A percentile compares a stretch with the other conserved stretches of the same genome.
These are phyloP conservation scores for Aphidius gifuensis DNA, from an alignment of 1,140 invertebrate genomes.

Conservation along the genomic window DNA sequence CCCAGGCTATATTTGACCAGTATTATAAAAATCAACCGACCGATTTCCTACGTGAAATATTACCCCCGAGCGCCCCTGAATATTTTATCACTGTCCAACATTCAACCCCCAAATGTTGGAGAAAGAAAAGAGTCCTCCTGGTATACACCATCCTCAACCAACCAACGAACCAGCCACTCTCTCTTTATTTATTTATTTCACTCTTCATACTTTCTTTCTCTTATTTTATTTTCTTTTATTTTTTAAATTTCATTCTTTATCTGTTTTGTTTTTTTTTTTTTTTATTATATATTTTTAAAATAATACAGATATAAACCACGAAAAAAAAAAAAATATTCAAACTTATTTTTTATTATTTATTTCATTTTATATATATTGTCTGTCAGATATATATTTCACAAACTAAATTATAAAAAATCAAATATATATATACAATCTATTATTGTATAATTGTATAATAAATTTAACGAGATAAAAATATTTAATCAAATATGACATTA, in stretches of 20 bases:
- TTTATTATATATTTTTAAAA: no score
- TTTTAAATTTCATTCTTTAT: constrained; percentile 3
- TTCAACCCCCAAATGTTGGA: constrained; percentile 7
- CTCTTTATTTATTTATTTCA: constrained; percentile 21
- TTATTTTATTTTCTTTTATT: not conserved
- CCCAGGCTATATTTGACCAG: constrained; percentile 57
- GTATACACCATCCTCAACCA: no score
- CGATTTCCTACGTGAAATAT: constrained; percentile 57
- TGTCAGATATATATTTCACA: no score
- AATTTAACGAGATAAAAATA: no score
- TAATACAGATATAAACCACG: not conserved
- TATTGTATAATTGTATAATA: no score
- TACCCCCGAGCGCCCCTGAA: constrained; percentile 51
- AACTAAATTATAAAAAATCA: no score
- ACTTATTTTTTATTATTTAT: no score
- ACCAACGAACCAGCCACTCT: not conserved
- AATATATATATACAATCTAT: no score
- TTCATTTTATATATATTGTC: no score
- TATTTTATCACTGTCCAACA: constrained; percentile 55
- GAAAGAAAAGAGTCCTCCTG: no score
- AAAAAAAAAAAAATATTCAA: not conserved
- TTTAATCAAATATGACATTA: not conserved
- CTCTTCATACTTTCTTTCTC: constrained; percentile 14
- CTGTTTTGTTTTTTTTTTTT: constrained; percentile 1
- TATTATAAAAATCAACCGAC: constrained; percentile 59